phyloP scores from a whole-genome alignment of 2,113 vertebrate species.

The Albula goreensis region DNA sequence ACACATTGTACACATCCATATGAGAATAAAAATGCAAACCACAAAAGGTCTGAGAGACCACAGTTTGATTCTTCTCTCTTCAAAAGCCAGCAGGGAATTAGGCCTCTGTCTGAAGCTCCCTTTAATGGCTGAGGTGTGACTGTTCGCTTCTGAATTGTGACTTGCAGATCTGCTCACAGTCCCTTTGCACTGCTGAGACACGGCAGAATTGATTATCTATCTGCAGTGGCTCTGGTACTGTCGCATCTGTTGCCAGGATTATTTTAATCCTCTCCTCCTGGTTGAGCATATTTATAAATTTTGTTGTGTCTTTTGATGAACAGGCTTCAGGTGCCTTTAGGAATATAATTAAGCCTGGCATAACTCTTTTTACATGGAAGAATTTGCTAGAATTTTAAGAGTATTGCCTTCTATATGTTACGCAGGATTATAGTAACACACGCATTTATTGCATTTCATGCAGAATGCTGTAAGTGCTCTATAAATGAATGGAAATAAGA shows the following conservation, averaged over 20 bases:
- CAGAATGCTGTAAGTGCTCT: no score
- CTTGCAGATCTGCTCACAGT: neutral
- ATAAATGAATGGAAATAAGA: no score
- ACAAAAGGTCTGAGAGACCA: neutral
- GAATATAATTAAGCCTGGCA: neutral
- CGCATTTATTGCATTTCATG: no score
- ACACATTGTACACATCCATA: neutral
- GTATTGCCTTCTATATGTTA: no score
- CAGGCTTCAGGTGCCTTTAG: neutral
- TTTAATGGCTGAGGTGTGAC: neutral
- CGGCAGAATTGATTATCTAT: neutral
- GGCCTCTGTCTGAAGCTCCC: neutral
- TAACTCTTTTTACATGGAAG: no score
- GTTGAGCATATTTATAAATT: neutral
- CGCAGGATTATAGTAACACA: no score
- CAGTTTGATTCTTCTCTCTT: neutral
- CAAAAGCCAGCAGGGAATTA: neutral
- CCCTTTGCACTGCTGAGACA: neutral
- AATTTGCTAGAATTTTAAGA: no score
- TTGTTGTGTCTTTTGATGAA: neutral
- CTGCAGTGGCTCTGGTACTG: neutral
- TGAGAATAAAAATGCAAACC: neutral
- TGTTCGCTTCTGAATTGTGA: neutral
- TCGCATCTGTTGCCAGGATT: neutral
- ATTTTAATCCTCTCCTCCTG: neutral